Evolutionary conservation across 2,797 vertebrate genomes (phyloP).

Genomic region (Tokudaia tokunoshimensis): DNA sequence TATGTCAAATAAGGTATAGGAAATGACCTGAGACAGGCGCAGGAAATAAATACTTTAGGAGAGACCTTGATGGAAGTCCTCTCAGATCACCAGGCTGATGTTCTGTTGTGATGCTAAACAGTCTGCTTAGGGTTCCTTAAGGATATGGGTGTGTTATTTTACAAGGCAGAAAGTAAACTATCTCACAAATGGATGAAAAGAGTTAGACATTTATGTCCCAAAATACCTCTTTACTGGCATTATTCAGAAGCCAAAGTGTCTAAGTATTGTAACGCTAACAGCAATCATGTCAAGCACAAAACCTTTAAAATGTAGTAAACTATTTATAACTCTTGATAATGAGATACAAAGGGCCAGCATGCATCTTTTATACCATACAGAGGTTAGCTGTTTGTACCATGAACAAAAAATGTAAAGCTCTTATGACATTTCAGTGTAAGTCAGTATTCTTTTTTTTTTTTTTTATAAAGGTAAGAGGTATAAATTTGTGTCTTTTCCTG

Average conservation of each 20-base stretch:
- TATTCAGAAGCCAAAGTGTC: not conserved
- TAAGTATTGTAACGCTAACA: conserved; percentile 24
- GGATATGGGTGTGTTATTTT: not conserved
- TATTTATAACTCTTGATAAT: conserved; percentile 41
- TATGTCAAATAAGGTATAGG: not conserved
- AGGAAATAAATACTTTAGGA: not conserved
- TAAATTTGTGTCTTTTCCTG: not conserved
- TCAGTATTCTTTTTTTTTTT: not conserved
- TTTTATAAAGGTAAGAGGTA: conserved; percentile 45
- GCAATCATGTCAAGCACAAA: not conserved
- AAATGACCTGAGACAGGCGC: not conserved
- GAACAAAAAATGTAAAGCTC: conserved; percentile 16
- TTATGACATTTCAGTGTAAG: not conserved
- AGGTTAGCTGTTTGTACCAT: conserved; percentile 13
- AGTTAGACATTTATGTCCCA: not conserved
- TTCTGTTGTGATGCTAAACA: not conserved
- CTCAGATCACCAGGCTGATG: not conserved
- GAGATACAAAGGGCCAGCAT: not conserved
- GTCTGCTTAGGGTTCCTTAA: not conserved
- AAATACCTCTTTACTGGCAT: not conserved
- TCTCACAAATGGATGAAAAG: conserved; percentile 5
- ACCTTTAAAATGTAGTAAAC: conserved; percentile 49
- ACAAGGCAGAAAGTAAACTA: conserved; percentile 23
- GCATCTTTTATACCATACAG: not conserved
- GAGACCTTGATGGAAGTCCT: rapidly evolving